Base-by-base conservation (phyloP, 2,888 invertebrate species). In the Macroteleia sp. region DNA sequence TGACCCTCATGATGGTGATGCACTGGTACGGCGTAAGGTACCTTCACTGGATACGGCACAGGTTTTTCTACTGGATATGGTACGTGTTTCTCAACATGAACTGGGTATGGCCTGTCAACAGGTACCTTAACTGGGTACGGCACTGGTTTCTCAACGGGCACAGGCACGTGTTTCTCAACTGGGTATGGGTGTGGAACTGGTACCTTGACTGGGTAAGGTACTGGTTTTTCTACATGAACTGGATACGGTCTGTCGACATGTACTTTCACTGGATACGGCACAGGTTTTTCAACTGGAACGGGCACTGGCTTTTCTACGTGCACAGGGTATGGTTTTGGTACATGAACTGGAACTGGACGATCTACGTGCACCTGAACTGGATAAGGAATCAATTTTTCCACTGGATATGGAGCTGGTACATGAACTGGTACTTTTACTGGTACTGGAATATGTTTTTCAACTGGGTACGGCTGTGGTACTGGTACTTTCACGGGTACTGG, bases 381-480 rank as follows among this genome's bases (percentile, higher is more conserved):
- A 9, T 77, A 77, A 1, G 76, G 76, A 8, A 77, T 44, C 42
- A 73, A 54, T 22, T 73, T 73, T 19, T 77, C 77, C n/a, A 77
- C 77, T 52, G 95, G 95, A 92, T 94, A 94, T 48, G 95, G 95
- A 77, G 95, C 94, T 20, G 95, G 95, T 28, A 95, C 92, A 22
- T 95, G 93, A 61, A 96, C 94, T 0, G 93, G 93, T 61, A 95
- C 94, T 82, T 94, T 93, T 0, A 96, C 96, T 73, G 95, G 94
- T 84, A 94, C 94, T 79, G 94, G 96, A 46, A 96, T 92, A 77
- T 94, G 93, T 87, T 95, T 96, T 86, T 95, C 95, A 14, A 96
- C 96, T 52, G 95, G 95, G 91, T 94, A 96, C n/a, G 96, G 96
- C 75, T 95, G 95, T 52, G 94, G 93, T 32, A 95, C 95, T 69